Base-by-base conservation (phyloP, 2,888 invertebrate species). In the Geotrupes spiniger region DNA sequence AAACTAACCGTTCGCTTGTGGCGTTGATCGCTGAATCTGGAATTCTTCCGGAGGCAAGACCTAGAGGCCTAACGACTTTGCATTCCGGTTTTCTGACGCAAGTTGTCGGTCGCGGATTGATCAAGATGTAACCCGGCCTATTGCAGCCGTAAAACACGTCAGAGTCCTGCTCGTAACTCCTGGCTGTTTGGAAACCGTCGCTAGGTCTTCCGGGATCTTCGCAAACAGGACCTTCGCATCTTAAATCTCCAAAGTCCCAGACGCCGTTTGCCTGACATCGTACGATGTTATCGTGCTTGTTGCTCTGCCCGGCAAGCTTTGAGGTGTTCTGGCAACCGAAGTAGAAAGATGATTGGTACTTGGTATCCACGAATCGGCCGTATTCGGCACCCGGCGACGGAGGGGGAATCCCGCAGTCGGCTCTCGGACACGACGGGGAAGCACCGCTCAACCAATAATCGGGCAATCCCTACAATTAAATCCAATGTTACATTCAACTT, bases 271-370 rank as follows among this genome's bases (percentile, higher is more conserved):
- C 86, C 75, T 89, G 88, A 72, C 97, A 97, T 53, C 89, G 79
- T 0, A 98, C 96, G 8, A 91, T 89, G 67, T 92, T 92, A 64
- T 96, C 94, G 59, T 93, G 89, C 61, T 89, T 86, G 55, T 86
- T 88, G 1, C 94, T 92, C 75, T 95, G 92, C 1, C 95, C 95
- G 12, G 92, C 92, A 10, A 94, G 76, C 67, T 92, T 92, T 68
- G 96, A 97, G 0, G 96, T 96, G 56, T 94, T 92, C 75, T 93
- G 92, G 64, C 96, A 97, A 26, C 94, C 93, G 68, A 96, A 96
- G 78, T 90, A 93, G 77, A 96, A 94, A 2, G 90, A 92, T 26
- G 94, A 91, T 72, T 94, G 92, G 66, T 87, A 94, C 72, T 87
- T 87, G 0, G 94, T 93, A 66, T 94, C 93, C 9, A 83, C 76